A percentile compares a stretch with the other conserved stretches of the same genome.
Evolutionary conservation across 2,888 invertebrate species (phyloP).

Genomic region (Trachelus stipa): DNA sequence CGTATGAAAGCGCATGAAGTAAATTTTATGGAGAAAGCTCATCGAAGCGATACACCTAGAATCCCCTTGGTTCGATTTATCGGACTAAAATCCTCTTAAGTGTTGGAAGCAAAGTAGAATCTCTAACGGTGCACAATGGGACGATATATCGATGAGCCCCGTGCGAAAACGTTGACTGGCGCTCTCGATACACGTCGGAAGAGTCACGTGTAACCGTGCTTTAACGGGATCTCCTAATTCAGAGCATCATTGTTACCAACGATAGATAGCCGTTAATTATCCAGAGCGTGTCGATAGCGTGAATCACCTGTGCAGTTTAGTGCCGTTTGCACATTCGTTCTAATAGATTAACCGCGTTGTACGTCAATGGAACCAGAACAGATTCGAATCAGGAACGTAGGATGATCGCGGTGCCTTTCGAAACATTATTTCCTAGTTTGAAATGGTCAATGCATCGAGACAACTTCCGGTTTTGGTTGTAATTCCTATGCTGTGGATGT

Average conservation of each 20-base stretch:
- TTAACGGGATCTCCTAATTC: constrained; percentile 33
- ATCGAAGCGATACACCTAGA: background rate
- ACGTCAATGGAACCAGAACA: background rate
- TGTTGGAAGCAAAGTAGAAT: background rate
- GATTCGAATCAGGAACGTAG: background rate
- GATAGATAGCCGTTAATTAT: constrained; percentile 38
- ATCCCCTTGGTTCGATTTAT: background rate
- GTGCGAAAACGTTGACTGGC: background rate
- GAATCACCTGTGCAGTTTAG: constrained; percentile 29
- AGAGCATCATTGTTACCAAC: constrained; percentile 36
- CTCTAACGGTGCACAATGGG: background rate
- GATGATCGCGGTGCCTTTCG: background rate
- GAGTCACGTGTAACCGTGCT: constrained; percentile 1
- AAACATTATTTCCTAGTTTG: background rate
- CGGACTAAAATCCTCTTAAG: background rate
- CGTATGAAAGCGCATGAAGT: background rate
- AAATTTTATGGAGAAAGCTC: too few species aligned
- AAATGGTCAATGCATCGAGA: background rate
- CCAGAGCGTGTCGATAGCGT: constrained; percentile 33
- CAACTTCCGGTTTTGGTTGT: background rate
- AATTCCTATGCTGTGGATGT: background rate
- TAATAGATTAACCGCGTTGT: background rate
- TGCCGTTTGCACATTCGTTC: constrained; percentile 16
- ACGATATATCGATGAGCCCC: background rate
- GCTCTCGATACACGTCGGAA: background rate